Conservation (phyloP, 2,797 vertebrate species). For the Cottoperca gobio region DNA sequence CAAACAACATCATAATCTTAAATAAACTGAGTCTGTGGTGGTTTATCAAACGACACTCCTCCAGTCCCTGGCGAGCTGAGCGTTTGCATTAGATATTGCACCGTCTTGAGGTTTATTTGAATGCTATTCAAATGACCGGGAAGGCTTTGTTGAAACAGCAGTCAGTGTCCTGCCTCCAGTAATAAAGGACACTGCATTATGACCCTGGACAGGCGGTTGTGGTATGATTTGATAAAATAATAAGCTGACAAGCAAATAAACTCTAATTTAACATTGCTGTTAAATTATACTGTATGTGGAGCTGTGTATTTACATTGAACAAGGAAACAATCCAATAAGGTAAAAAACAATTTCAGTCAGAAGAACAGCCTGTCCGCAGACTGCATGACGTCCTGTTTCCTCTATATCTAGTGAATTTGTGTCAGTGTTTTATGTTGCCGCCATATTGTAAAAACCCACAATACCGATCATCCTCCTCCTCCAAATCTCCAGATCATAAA, state of each 20-base stretch:
- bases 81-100: conserved; percentile 63
- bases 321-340: not conserved
- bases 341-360: not conserved
- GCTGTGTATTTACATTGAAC: not conserved
- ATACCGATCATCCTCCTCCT: not conserved
- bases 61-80: conserved; percentile 11
- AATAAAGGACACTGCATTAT: conserved; percentile 37
- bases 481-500: not conserved
- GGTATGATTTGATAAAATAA: conserved; percentile 3
- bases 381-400: not conserved
- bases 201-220: conserved; percentile 26
- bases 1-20: not conserved
- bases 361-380: too few relatives aligned
- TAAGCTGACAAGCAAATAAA: not conserved
- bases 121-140: conserved; percentile 71
- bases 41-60: conserved; percentile 21
- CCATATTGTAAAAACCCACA: not conserved
- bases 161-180: not conserved
- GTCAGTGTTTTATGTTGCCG: not conserved
- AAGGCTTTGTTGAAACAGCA: conserved; percentile 58
- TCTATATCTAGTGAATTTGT: not conserved
- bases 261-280: not conserved
- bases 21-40: conserved; percentile 19
- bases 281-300: not conserved
- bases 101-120: conserved; percentile 63